A percentile compares a stretch with the other conserved stretches of the same genome.
phyloP scores from a whole-genome alignment of 2,888 invertebrate species.

The Cyclophora punctaria region DNA sequence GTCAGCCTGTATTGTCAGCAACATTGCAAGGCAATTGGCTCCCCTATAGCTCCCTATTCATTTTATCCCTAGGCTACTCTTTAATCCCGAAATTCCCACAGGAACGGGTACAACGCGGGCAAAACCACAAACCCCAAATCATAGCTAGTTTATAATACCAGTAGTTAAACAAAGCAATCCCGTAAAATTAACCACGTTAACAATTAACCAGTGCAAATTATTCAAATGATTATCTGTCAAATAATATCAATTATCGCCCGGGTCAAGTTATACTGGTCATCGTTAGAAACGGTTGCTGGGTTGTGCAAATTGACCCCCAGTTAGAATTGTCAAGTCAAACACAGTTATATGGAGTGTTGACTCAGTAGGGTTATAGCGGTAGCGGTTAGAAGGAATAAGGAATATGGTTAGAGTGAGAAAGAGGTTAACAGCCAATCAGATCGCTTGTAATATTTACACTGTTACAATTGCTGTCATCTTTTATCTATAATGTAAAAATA shows the following conservation, averaged over 20 bases:
- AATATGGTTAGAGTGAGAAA: too few species aligned
- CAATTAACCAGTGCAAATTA: slow-evolving; percentile 1
- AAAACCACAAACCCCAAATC: neutral
- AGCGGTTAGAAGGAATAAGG: neutral
- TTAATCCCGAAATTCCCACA: too few species aligned
- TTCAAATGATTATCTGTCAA: slow-evolving; percentile 8
- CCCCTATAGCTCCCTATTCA: too few species aligned
- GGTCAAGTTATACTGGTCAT: slow-evolving; percentile 4
- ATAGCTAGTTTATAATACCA: neutral
- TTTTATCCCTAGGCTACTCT: too few species aligned
- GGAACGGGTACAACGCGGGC: too few species aligned
- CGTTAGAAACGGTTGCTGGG: neutral
- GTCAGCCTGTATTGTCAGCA: too few species aligned
- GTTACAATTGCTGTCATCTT: neutral
- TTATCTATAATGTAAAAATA: too few species aligned
- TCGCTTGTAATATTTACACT: neutral
- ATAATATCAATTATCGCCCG: slow-evolving; percentile 5
- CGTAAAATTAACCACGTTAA: neutral
- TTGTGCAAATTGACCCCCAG: slow-evolving; percentile 11
- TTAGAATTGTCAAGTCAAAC: slow-evolving; percentile 27
- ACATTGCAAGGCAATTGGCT: too few species aligned
- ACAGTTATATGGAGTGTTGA: slow-evolving; percentile 19
- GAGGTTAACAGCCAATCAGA: neutral
- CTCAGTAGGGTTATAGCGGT: slow-evolving; percentile 1
- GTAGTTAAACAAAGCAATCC: neutral